Percentiles rank a stretch among this genome's conserved stretches.
Evolutionary conservation across 2,888 invertebrate species (phyloP).

Genomic region (Charanyca ferruginea): DNA sequence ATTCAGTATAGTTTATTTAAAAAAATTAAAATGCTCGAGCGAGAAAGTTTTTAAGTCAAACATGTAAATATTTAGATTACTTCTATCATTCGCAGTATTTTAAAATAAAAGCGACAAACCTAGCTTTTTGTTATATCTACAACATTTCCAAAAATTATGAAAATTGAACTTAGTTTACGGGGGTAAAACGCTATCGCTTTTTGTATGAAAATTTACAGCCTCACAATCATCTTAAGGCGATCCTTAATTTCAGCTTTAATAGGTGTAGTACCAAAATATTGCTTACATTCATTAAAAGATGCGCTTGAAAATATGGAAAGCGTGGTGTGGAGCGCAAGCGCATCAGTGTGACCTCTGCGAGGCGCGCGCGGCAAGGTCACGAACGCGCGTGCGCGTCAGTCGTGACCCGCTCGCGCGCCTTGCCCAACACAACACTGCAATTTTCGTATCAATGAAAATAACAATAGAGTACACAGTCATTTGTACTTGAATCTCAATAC

Average conservation of each 20-base stretch:
- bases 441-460: conserved; percentile 78
- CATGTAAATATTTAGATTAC: too few species aligned
- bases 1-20: too few species aligned
- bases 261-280: background rate
- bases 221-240: too few species aligned
- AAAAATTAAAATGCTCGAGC: too few species aligned
- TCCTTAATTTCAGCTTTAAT: conserved; percentile 6
- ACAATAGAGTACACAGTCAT: conserved; percentile 84
- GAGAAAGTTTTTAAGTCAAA: too few species aligned
- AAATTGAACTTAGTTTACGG: too few species aligned
- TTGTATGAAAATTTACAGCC: too few species aligned
- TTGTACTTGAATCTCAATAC: conserved; percentile 70
- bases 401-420: conserved; percentile 90
- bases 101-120: too few species aligned
- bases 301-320: conserved; percentile 75
- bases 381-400: conserved; percentile 90
- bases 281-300: conserved; percentile 45
- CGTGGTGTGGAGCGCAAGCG: conserved; percentile 78
- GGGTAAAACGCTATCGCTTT: too few species aligned
- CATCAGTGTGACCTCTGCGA: conserved; percentile 89
- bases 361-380: conserved; percentile 90
- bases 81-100: too few species aligned
- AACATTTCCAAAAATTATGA: too few species aligned
- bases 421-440: conserved; percentile 71
- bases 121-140: too few species aligned